phyloP scores from a whole-genome alignment of 2,888 invertebrate species.

The Athalia circularis region DNA sequence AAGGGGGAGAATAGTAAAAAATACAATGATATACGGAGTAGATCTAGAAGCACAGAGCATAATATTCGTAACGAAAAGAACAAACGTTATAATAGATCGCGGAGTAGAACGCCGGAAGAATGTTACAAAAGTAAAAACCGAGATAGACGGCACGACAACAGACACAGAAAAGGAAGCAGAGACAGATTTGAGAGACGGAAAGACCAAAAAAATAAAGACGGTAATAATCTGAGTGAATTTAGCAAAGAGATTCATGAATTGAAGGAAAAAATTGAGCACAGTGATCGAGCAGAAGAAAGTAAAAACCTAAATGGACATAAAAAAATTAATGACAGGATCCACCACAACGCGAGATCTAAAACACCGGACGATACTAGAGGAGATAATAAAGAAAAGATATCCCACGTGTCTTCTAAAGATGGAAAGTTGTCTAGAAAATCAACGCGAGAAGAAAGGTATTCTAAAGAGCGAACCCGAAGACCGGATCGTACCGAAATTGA shows the following conservation, averaged over 20 bases:
- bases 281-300: constrained; percentile 2
- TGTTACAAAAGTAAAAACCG: constrained; percentile 26
- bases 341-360: constrained; percentile 24
- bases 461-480: neutral
- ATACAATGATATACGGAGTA: constrained; percentile 3
- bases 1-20: neutral
- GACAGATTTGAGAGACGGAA: constrained; percentile 20
- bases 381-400: constrained; percentile 11
- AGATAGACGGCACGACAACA: constrained; percentile 23
- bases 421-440: constrained; percentile 27
- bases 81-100: constrained; percentile 43
- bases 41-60: constrained; percentile 42
- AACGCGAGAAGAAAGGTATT: neutral
- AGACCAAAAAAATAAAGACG: constrained; percentile 33
- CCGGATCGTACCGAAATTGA: neutral
- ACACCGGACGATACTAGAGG: constrained; percentile 40
- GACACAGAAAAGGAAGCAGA: constrained; percentile 42
- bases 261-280: constrained; percentile 27
- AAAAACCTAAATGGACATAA: constrained; percentile 11
- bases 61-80: constrained; percentile 10
- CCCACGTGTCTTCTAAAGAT: neutral
- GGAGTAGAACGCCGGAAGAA: constrained; percentile 45
- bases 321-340: constrained; percentile 7
- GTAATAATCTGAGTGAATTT: constrained; percentile 42
- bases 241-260: constrained; percentile 40